Percentiles rank a stretch among this genome's conserved stretches.
phyloP scores from a whole-genome alignment of 2,113 vertebrate species.

The Notarius lentiginosus region DNA sequence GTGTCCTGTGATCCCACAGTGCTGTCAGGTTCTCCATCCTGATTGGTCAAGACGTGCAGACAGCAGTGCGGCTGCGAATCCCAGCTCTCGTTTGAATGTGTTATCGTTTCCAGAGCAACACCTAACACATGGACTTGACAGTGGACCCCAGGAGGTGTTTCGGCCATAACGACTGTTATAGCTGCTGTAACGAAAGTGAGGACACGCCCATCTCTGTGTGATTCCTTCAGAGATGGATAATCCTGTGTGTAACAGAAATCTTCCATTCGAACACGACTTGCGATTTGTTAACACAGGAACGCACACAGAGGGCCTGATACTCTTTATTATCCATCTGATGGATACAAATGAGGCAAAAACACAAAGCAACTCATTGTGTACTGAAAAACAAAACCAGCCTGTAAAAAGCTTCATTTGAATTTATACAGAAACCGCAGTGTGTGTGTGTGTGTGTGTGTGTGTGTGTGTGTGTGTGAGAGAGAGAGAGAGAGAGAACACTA shows the following conservation, averaged over 20 bases:
- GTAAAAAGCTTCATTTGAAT: conserved; percentile 8
- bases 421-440: conserved; percentile 1
- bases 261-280: not conserved
- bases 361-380: conserved; percentile 16
- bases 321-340: not conserved
- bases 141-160: not conserved
- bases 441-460: conserved; percentile 10
- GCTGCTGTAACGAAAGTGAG: too few relatives aligned
- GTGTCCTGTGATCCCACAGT: not conserved
- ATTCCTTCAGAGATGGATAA: not conserved
- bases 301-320: not conserved
- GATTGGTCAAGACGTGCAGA: not conserved
- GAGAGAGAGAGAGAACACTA: not conserved
- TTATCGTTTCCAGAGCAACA: not conserved
- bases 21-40: not conserved
- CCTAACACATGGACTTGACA: not conserved
- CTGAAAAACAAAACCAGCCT: not conserved
- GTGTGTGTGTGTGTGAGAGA: conserved; percentile 3
- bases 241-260: not conserved
- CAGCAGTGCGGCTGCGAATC: not conserved
- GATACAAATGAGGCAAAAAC: conserved; percentile 2
- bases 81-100: not conserved
- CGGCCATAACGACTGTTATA: too few relatives aligned
- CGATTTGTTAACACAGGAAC: not conserved
- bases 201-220: not conserved